Percentiles rank a stretch among this genome's conserved stretches.
phyloP scores from a whole-genome alignment of 2,113 vertebrate species.

The Nyctibius bracteatus region DNA sequence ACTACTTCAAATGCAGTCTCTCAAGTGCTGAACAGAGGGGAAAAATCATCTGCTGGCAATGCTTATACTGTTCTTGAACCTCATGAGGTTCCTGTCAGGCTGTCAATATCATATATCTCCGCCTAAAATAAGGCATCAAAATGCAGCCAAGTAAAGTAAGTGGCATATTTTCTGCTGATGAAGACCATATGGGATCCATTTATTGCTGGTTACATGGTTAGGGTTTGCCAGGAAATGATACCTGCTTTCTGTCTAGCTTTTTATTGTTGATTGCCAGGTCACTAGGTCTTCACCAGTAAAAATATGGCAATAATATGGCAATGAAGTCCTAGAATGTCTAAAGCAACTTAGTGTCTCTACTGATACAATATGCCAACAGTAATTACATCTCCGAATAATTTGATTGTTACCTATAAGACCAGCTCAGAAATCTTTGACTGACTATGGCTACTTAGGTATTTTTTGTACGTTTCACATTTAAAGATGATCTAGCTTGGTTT shows the following conservation, averaged over 20 bases:
- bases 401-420: neutral
- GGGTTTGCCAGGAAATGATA: conserved; percentile 15
- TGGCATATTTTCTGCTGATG: conserved; percentile 22
- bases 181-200: conserved; percentile 25
- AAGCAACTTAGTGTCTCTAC: neutral
- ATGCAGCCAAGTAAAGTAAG: conserved; percentile 41
- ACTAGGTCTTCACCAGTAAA: neutral
- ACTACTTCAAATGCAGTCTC: neutral
- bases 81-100: neutral
- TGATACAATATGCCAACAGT: neutral
- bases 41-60: neutral
- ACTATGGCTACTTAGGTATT: neutral
- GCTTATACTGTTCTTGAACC: neutral
- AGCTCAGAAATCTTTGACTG: neutral
- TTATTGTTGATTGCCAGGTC: neutral
- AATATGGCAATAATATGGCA: neutral
- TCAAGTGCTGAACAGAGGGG: neutral
- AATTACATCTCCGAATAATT: neutral
- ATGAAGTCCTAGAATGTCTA: neutral
- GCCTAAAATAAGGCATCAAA: neutral
- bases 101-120: conserved; percentile 25
- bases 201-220: neutral
- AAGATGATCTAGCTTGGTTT: neutral
- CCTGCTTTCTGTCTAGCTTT: conserved; percentile 13
- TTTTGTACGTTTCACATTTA: neutral